Evolutionary conservation across 2,888 invertebrate species (phyloP).

Genomic region (Pristionchus mayeri): DNA sequence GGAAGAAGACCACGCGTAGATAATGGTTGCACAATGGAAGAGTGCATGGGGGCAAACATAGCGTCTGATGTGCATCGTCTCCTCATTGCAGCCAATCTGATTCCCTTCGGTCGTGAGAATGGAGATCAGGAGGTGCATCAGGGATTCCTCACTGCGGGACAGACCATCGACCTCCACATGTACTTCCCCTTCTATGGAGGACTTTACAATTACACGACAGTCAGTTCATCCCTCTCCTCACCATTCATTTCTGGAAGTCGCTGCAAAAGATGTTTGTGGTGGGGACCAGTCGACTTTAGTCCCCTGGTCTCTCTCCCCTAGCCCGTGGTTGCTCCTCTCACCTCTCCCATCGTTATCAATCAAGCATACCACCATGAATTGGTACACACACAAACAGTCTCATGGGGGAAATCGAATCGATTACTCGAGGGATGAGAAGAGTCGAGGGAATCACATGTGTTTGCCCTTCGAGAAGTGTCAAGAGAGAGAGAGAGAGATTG

Average conservation of each 20-base stretch:
- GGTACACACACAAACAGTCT: constrained; percentile 36
- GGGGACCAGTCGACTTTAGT: not conserved
- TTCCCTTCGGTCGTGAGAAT: constrained; percentile 74
- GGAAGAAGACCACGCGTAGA: too few relatives aligned
- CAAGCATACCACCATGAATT: constrained; percentile 23
- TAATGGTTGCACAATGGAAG: not conserved
- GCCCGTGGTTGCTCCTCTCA: not conserved
- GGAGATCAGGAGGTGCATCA: constrained; percentile 74
- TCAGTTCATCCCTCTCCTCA: too few relatives aligned
- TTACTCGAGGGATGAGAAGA: constrained; percentile 25
- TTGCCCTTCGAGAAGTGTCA: constrained; percentile 35
- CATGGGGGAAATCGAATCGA: too few relatives aligned
- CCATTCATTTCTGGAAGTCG: not conserved
- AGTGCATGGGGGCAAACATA: too few relatives aligned
- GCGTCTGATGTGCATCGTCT: too few relatives aligned
- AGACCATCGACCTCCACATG: constrained; percentile 74
- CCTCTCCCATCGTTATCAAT: constrained; percentile 32
- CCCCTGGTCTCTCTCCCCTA: too few relatives aligned
- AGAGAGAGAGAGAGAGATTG: not conserved
- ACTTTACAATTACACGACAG: constrained; percentile 74
- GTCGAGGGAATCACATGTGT: constrained; percentile 18
- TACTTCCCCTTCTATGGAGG: constrained; percentile 75
- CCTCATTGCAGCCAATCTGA: constrained; percentile 69
- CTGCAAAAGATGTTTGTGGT: not conserved
- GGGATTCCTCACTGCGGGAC: constrained; percentile 73